Base-by-base conservation (phyloP, 2,888 invertebrate genomes). In the Drosophila eohydei region DNA sequence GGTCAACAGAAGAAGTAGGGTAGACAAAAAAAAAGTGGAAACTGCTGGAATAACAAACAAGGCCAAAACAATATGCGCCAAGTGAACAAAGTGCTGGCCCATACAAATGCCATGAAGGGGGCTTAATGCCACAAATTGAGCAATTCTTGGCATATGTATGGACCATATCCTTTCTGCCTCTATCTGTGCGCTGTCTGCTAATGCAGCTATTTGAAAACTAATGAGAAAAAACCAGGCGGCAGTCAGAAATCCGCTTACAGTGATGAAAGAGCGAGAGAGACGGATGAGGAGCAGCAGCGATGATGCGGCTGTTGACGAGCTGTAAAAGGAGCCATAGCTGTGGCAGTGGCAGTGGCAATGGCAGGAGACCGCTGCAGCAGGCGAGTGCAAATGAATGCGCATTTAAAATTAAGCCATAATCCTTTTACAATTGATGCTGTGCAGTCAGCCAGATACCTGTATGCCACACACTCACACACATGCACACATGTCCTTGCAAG, bases 351-450 rank as follows among this genome's bases (percentile, higher is more conserved):
- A n/a, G 43, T 3, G 9, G 36, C 44, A n/a, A 50, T 41, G 56
- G 41, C 28, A 48, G 9, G 1, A 30, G 36, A 21, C 54, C 48
- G 62, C 60, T 44, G 60, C 52, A 40, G 50, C 41, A 59, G 66
- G 70, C 61, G 72, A 74, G 72, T 81, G 81, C 83, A 86, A 86
- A 90, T 89, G 89, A 90, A 87, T 87, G 87, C 87, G 85, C 87
- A 87, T 87, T 87, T 87, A 71, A 90, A 87, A 90, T 87, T 88
- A 90, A 89, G 90, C 86, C 85, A 68, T 90, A 87, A 90, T 90
- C 90, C 90, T 87, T 90, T 87, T 90, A 90, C 87, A 90, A 87
- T 87, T 87, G 90, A 87, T 89, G 83, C 83, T 77, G 87, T 88
- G 88, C 90, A 89, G 74, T 88, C 86, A 90, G 83, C 70, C 86